Base-by-base conservation (phyloP, 2,113 vertebrate species). In the Serilophus lunatus region DNA sequence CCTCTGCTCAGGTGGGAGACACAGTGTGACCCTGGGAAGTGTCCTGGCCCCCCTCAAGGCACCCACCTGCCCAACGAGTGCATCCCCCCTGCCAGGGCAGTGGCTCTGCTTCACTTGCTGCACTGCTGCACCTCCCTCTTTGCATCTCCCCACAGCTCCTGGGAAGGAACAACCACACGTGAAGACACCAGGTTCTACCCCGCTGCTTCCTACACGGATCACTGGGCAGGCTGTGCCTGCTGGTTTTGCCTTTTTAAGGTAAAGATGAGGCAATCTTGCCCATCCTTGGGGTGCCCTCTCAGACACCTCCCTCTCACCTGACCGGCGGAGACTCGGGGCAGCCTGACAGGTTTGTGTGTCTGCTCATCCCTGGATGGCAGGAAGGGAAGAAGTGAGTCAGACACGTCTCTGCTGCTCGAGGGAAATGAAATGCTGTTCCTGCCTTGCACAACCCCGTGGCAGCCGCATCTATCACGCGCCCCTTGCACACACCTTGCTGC, bases 231-330 rank as follows among this genome's bases (percentile, higher is more conserved):
- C 7, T 13, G 20, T 20, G 18, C 49, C 79, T 8, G 1, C 0
- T 4, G 6, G 2, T 75, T 65, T 40, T 94, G 87, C 65, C 90
- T 95, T 79, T 94, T 91, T 82, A 82, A 88, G 87, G 93, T 35
- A 45, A 88, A 83, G 82, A 29, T 14, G 78, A 50, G 60, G 92
- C 84, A 9, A 28, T 0, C 0, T 1, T 3, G 36, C 49, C 6
- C 29, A 7, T 28, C 18, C 5, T 10, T 3, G 2, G 3, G 77
- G 7, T 56, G 75, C 53, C 57, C 49, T 54, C 40, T 4, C 33
- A 1, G 75, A 59, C 86, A 35, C 94, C 94, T 93, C 88, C 95
- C 92, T 63, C 95, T 97, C 94, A 95, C 95, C 95, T 92, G 90
- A 29, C 63, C 9, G 45, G 40, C 5, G 1, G 18, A 36, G 80